A percentile compares a stretch with the other conserved stretches of the same genome.
These are phyloP conservation scores for Atherinosoma microstoma DNA, from an alignment of 2,797 vertebrate genomes.

Conservation along the genomic window DNA sequence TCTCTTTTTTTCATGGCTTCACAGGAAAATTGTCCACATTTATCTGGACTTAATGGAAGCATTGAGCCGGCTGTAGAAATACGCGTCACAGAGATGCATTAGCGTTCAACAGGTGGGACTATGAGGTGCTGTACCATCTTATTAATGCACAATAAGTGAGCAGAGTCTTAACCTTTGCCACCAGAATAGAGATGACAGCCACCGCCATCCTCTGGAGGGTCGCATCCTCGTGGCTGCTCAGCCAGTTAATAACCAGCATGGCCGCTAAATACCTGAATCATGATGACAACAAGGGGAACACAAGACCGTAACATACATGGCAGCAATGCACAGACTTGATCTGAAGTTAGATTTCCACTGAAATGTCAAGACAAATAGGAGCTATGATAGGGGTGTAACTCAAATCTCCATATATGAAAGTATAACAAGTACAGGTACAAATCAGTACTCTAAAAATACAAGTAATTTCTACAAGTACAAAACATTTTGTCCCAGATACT, in stretches of 20 bases:
- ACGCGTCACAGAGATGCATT: slow-evolving; percentile 12
- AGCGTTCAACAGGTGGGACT: slow-evolving; percentile 19
- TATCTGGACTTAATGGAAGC: slow-evolving; percentile 25
- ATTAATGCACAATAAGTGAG: slow-evolving; percentile 45
- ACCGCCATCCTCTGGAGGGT: slow-evolving; percentile 95
- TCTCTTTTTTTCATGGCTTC: background rate
- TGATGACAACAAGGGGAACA: slow-evolving; percentile 38
- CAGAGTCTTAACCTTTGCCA: slow-evolving; percentile 89
- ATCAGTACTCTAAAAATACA: too few relatives aligned
- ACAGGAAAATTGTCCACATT: slow-evolving; percentile 8
- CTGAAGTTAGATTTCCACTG: slow-evolving; percentile 15
- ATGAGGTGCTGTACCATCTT: slow-evolving; percentile 40
- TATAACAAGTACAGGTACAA: too few relatives aligned
- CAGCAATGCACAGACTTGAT: slow-evolving; percentile 16
- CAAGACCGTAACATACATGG: slow-evolving; percentile 38
- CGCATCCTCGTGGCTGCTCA: slow-evolving; percentile 91
- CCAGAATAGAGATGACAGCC: slow-evolving; percentile 92
- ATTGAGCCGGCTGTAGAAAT: background rate
- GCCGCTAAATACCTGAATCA: slow-evolving; percentile 90
- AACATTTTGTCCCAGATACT: too few relatives aligned
- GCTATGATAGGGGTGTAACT: too few relatives aligned
- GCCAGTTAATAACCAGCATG: slow-evolving; percentile 93
- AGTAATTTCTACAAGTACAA: too few relatives aligned
- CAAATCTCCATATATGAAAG: too few relatives aligned
- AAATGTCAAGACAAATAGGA: slow-evolving; percentile 41